These are phyloP conservation scores for Drosophila asahinai DNA, from an alignment of 1,140 invertebrate species.

Conservation along the genomic window DNA sequence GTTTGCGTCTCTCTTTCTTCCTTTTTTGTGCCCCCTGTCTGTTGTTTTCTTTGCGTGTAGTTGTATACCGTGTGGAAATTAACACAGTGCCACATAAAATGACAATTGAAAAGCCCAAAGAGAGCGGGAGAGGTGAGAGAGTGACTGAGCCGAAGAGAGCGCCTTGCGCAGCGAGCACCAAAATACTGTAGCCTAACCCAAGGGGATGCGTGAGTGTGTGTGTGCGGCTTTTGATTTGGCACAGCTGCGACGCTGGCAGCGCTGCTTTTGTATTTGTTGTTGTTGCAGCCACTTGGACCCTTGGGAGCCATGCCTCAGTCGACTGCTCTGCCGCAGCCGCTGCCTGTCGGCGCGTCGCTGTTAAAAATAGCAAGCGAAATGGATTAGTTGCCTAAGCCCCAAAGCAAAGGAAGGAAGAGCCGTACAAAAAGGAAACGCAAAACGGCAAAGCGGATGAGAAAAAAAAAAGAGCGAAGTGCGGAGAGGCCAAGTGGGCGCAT, in stretches of 20 bases:
- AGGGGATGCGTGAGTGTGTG: slow-evolving; percentile 46
- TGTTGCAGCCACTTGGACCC: slow-evolving; percentile 33
- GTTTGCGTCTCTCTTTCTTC: slow-evolving; percentile 9
- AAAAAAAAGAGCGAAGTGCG: slow-evolving; percentile 31
- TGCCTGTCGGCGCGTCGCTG: slow-evolving; percentile 57
- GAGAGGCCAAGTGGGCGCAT: slow-evolving; percentile 18
- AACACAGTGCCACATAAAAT: slow-evolving; percentile 76
- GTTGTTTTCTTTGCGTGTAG: slow-evolving; percentile 13
- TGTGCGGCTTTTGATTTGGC: slow-evolving; percentile 69
- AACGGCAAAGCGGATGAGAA: slow-evolving; percentile 37
- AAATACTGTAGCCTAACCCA: slow-evolving; percentile 54
- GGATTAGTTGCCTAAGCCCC: slow-evolving; percentile 66
- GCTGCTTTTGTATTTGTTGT: slow-evolving; percentile 45
- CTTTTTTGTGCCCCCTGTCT: slow-evolving; percentile 4
- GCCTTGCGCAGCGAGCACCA: slow-evolving; percentile 56
- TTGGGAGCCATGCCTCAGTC: slow-evolving; percentile 28
- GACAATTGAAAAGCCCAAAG: slow-evolving; percentile 63
- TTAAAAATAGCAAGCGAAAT: slow-evolving; percentile 80
- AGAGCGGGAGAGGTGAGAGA: slow-evolving; percentile 11
- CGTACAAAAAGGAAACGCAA: slow-evolving; percentile 42
- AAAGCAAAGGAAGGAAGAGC: slow-evolving; percentile 36
- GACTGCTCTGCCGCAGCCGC: slow-evolving; percentile 19
- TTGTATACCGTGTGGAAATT: slow-evolving; percentile 72
- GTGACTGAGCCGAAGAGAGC: slow-evolving; percentile 21
- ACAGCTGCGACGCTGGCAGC: slow-evolving; percentile 39